These are phyloP conservation scores for Fragum fragum DNA, from an alignment of 2,888 invertebrate genomes.

Conservation along the genomic window DNA sequence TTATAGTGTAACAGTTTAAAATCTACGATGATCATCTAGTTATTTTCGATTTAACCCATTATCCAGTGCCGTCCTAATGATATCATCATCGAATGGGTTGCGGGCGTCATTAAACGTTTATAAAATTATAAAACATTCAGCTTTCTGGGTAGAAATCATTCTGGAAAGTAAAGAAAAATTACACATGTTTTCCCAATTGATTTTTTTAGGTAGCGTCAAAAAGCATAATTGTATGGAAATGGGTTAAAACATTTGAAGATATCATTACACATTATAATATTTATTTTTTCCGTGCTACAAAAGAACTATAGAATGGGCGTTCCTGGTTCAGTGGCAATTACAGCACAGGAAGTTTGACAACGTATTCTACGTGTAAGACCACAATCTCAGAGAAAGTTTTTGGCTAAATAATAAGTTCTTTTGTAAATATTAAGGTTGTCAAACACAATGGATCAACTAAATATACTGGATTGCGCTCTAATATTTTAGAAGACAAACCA, in stretches of 20 bases:
- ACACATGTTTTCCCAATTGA: neutral
- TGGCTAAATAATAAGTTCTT: slow-evolving; percentile 1
- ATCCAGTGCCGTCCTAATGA: too few relatives aligned
- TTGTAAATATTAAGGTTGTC: slow-evolving; percentile 14
- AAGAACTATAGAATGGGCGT: slow-evolving; percentile 29
- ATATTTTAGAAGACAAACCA: slow-evolving; percentile 11
- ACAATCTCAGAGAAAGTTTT: neutral
- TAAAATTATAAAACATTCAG: neutral
- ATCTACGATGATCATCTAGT: too few relatives aligned
- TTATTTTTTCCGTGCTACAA: slow-evolving; percentile 21
- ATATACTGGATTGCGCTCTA: slow-evolving; percentile 18
- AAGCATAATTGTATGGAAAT: too few relatives aligned
- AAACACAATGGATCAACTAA: neutral
- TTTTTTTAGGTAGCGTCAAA: neutral
- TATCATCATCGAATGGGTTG: too few relatives aligned
- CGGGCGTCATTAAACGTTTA: too few relatives aligned
- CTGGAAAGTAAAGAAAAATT: too few relatives aligned
- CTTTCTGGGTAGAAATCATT: neutral
- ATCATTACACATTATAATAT: too few relatives aligned
- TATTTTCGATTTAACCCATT: too few relatives aligned
- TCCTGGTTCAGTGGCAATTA: slow-evolving; percentile 29
- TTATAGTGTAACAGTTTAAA: too few relatives aligned
- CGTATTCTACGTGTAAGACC: neutral
- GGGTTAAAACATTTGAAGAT: too few relatives aligned
- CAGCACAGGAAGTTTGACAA: slow-evolving; percentile 23